Evolutionary conservation across 1,140 invertebrate species (phyloP), one percentile per base, ranked within the genome.

Genomic region (Phortica variegata): DNA sequence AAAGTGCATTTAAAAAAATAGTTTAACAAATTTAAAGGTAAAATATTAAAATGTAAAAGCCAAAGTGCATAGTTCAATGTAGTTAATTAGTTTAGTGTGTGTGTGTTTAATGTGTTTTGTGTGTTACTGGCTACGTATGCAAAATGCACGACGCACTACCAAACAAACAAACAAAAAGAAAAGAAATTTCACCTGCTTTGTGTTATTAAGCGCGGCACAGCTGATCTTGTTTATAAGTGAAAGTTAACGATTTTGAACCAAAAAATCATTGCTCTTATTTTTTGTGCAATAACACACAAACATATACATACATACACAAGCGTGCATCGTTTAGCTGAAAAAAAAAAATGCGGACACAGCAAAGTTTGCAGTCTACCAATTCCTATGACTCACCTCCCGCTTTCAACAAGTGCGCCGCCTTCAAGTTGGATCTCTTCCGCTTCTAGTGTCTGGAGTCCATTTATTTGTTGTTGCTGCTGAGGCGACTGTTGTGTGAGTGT

Each of bases 1-100:
- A 66, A 63, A 66, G 63, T 66, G 63, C 63, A 66, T 66, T 66
- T 66, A 34, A 15, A n/a, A 69, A 54, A 58, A n/a, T n/a, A n/a
- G n/a, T n/a, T n/a, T n/a, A n/a, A n/a, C n/a, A n/a, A n/a, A n/a
- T n/a, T 51, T 44, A 45, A 54, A 37, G 13, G 26, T 45, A 29
- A 53, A 56, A 40, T 23, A 43, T 42, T 15, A 46, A 16, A 36
- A 52, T 49, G 41, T 17, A 54, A 45, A 29, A 66, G 62, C 60
- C 60, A 68, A 63, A 54, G 33, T 39, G 31, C 18, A 46, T 13
- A 32, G 20, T 31, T 33, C 18, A 21, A 21, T 4, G 7, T 13
- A 9, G 9, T 13, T 42, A 37, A 3, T 26, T 36, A 36, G 16
- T 26, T 16, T 29, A 39, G n/a, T 16, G 36, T 13, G 26, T 39